Evolutionary conservation across 2,113 vertebrate genomes (phyloP).

Genomic region (Cnemophilus loriae): DNA sequence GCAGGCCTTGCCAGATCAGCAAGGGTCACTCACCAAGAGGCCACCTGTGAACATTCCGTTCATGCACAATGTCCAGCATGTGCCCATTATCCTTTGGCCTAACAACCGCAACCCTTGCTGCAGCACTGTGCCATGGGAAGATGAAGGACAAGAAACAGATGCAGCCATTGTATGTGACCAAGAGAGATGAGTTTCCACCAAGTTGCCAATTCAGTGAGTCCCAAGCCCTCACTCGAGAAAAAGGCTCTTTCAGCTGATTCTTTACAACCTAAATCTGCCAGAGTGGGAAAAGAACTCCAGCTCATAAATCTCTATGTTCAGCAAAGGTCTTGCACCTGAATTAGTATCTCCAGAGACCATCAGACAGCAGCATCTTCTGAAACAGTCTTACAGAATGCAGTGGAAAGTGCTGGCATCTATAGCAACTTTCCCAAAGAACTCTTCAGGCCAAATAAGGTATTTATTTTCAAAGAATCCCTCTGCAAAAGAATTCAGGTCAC

Average conservation of each 20-base stretch:
- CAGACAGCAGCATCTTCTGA: not conserved
- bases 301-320: not conserved
- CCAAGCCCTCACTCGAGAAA: not conserved
- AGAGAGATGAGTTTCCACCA: not conserved
- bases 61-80: not conserved
- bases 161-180: not conserved
- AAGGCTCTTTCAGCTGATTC: not conserved
- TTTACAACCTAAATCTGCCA: not conserved
- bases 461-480: constrained; percentile 14
- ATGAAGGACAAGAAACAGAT: not conserved
- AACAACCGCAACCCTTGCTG: not conserved
- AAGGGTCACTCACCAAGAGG: not conserved
- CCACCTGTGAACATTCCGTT: not conserved
- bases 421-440: not conserved
- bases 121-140: not conserved
- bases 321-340: not conserved
- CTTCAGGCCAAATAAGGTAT: constrained; percentile 45
- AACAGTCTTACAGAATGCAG: not conserved
- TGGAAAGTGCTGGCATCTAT: not conserved
- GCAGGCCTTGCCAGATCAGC: not conserved
- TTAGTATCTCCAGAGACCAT: not conserved
- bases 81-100: not conserved
- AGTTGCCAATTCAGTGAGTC: not conserved
- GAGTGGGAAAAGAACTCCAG: not conserved
- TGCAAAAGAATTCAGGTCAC: constrained; percentile 27